Base-by-base conservation (phyloP, 2,113 vertebrate genomes). In the Alethe castanea region DNA sequence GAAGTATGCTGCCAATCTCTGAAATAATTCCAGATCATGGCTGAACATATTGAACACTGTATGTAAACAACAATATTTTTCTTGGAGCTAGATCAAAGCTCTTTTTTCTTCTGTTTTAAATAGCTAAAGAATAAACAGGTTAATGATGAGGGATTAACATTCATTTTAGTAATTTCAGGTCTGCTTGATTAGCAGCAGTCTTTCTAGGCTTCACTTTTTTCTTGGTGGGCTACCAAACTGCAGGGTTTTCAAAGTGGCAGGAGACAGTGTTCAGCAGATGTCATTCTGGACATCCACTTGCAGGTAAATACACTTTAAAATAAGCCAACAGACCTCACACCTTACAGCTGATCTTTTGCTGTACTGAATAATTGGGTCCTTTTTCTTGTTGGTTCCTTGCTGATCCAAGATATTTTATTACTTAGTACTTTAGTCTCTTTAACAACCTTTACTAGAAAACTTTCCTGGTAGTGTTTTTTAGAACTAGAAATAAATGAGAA, bases 41-140 rank as follows among this genome's bases (percentile, higher is more conserved):
- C 59, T 76, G 83, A 95, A 81, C 42, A 57, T 86, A 92, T 15
- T 90, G 92, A 95, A 66, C 29, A 33, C 67, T 52, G 2, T 71
- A 61, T 86, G 67, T 90, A 86, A 95, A 91, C 56, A 85, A 66
- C 25, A 59, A 40, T 97, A 73, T 97, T 97, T 96, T 73, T 88
- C 14, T 93, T 97, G 97, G 97, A 97, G 82, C 65, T 52, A 72
- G 91, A 96, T 98, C 95, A 97, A 96, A 97, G 95, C 65, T 81
- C n/a, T 67, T 40, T 71, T 91, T 94, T 15, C 3, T 83, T 54
- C 19, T 82, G 7, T 73, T 88, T 71, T 78, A 92, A 96, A 95
- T 94, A 79, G 72, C 91, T 95, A 31, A 91, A 93, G 90, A 93
- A 88, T 6, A 87, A 96, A 86, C 66, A 94, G 90, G 95, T 95